Percentiles rank a stretch among this genome's conserved stretches.
phyloP scores from a whole-genome alignment of 1,140 invertebrate species.

The Ceratina japonica region DNA sequence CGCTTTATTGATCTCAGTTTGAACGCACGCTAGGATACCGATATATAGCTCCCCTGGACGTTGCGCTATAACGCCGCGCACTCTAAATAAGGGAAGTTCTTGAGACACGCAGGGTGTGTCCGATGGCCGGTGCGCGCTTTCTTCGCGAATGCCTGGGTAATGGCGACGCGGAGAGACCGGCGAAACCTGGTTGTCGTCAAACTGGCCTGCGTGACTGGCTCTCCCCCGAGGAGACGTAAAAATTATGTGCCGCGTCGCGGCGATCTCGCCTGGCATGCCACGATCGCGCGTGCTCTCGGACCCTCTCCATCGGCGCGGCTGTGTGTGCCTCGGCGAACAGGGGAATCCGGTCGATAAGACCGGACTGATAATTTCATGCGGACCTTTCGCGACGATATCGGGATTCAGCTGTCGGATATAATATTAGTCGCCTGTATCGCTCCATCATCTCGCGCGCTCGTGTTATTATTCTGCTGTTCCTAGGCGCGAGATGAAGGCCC shows the following conservation, averaged over 20 bases:
- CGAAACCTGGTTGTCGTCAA: constrained; percentile 28
- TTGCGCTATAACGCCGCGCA: constrained; percentile 23
- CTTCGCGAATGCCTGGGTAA: constrained; percentile 30
- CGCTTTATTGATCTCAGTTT: constrained; percentile 79
- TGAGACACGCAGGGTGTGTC: constrained; percentile 43
- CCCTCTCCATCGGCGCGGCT: not conserved
- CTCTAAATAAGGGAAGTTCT: constrained; percentile 48
- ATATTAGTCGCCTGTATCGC: not conserved
- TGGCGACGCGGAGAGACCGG: not conserved
- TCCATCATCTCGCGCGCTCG: not conserved
- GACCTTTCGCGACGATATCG: constrained; percentile 6
- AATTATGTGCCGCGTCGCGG: constrained; percentile 8
- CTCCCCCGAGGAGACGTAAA: constrained; percentile 1
- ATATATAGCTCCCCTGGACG: constrained; percentile 65
- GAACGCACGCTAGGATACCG: constrained; percentile 77
- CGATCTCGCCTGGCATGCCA: not conserved
- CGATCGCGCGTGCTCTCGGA: not conserved
- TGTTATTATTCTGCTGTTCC: not conserved
- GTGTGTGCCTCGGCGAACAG: too few species aligned
- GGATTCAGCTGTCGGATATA: constrained; percentile 13
- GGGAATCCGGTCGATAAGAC: constrained; percentile 23
- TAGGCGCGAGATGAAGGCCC: not conserved
- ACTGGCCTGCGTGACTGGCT: constrained; percentile 36
- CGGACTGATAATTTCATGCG: constrained; percentile 1
- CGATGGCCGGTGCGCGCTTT: constrained; percentile 22